Percentiles rank a stretch among this genome's conserved stretches.
Evolutionary conservation across 2,797 vertebrate species (phyloP).

Genomic region (Hypotaenidia philippensis): DNA sequence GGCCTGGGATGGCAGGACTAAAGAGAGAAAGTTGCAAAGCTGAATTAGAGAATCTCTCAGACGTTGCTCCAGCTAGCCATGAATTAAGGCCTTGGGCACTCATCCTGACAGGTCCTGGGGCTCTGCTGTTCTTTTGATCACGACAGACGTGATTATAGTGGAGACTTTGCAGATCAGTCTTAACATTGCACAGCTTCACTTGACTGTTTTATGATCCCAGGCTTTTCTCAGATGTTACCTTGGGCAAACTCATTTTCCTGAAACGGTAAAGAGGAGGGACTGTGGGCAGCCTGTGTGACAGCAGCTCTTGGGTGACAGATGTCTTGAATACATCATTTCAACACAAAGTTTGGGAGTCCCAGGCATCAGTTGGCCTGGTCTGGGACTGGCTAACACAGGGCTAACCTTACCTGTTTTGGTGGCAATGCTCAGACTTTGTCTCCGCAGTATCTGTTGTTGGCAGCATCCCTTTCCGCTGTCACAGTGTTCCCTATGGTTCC

Average conservation of each 20-base stretch:
- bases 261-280: neutral
- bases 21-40: neutral
- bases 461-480: neutral
- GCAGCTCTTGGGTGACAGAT: neutral
- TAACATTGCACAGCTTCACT: neutral
- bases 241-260: neutral
- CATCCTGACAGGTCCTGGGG: neutral
- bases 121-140: neutral
- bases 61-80: neutral
- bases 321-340: neutral
- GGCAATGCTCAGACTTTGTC: neutral
- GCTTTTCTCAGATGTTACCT: neutral
- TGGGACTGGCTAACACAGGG: neutral
- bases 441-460: neutral
- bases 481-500: fast-evolving
- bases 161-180: neutral
- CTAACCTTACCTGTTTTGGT: neutral
- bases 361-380: neutral
- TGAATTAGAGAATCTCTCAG: neutral
- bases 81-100: neutral
- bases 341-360: neutral
- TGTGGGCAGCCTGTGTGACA: neutral
- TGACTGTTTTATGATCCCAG: neutral
- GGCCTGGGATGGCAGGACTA: neutral
- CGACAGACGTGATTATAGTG: neutral